Conservation (phyloP, 2,113 vertebrate genomes). For the Pygoscelis antarcticus region DNA sequence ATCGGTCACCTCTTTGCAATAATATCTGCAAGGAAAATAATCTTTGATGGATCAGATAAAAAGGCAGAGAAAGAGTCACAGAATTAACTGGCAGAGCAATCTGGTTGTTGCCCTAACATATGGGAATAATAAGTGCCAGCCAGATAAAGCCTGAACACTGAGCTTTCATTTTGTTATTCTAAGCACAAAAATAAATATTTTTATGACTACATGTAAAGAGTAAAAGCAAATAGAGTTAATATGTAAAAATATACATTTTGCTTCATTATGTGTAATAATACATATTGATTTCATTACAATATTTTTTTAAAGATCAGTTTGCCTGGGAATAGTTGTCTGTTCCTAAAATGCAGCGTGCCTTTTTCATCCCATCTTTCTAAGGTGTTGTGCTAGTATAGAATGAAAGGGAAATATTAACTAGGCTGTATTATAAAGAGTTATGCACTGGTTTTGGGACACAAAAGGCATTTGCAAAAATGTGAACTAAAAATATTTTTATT, state of each 20-base stretch:
- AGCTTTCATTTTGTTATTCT: slow-evolving; percentile 62
- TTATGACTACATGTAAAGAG: slow-evolving; percentile 52
- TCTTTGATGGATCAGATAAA: slow-evolving; percentile 41
- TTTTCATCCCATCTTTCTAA: slow-evolving; percentile 16
- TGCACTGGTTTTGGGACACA: rapidly evolving
- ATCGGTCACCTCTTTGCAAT: slow-evolving; percentile 39
- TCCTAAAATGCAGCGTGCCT: neutral
- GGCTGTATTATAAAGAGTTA: neutral
- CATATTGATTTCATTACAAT: slow-evolving; percentile 52
- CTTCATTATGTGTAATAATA: slow-evolving; percentile 66
- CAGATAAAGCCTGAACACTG: slow-evolving; percentile 52
- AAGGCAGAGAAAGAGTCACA: slow-evolving; percentile 48
- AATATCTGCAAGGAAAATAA: slow-evolving; percentile 58
- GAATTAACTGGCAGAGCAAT: slow-evolving; percentile 55
- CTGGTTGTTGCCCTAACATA: slow-evolving; percentile 61
- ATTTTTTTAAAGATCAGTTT: slow-evolving; percentile 43
- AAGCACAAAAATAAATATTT: slow-evolving; percentile 71
- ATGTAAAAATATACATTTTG: slow-evolving; percentile 64
- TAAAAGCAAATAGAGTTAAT: slow-evolving; percentile 67
- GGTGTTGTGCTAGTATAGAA: neutral
- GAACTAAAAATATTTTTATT: neutral
- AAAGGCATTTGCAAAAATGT: neutral
- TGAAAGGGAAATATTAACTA: slow-evolving; percentile 1
- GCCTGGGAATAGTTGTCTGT: slow-evolving; percentile 3
- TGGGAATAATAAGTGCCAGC: slow-evolving; percentile 67